These are phyloP conservation scores for Actenoides lindsayi DNA, from an alignment of 2,113 vertebrate species.

Conservation along the genomic window DNA sequence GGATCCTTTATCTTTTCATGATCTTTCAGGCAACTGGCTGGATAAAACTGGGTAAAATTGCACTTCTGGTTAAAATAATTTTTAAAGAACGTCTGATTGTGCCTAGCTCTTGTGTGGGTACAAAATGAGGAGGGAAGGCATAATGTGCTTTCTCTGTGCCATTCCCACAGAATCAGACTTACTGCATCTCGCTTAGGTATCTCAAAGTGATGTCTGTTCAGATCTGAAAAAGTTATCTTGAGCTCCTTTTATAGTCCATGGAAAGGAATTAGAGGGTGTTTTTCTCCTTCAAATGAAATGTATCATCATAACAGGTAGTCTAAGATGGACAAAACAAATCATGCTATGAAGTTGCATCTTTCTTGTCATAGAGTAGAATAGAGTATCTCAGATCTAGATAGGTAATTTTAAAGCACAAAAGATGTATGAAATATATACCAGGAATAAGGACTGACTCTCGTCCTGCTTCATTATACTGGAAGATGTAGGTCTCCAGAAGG, in stretches of 20 bases:
- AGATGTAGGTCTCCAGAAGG: neutral
- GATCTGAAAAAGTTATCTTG: neutral
- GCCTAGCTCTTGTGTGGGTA: neutral
- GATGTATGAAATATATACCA: neutral
- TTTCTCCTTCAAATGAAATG: neutral
- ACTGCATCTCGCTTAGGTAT: neutral
- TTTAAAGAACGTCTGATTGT: neutral
- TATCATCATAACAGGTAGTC: neutral
- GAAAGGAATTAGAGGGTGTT: neutral
- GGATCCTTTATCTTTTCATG: neutral
- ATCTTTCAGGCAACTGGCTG: neutral
- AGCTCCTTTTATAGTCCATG: neutral
- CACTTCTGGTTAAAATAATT: neutral
- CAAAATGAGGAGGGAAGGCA: neutral
- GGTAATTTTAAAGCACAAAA: neutral
- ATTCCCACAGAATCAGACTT: slow-evolving; percentile 8
- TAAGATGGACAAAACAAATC: neutral
- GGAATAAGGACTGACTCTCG: neutral
- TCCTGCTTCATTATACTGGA: neutral
- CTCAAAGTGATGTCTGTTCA: neutral
- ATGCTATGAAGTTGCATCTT: neutral
- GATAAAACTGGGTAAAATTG: neutral
- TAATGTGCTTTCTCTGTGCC: neutral
- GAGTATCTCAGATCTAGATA: neutral
- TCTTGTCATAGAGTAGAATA: neutral